Evolutionary conservation across 2,888 invertebrate species (phyloP).

Genomic region (Calephelis perditalis): DNA sequence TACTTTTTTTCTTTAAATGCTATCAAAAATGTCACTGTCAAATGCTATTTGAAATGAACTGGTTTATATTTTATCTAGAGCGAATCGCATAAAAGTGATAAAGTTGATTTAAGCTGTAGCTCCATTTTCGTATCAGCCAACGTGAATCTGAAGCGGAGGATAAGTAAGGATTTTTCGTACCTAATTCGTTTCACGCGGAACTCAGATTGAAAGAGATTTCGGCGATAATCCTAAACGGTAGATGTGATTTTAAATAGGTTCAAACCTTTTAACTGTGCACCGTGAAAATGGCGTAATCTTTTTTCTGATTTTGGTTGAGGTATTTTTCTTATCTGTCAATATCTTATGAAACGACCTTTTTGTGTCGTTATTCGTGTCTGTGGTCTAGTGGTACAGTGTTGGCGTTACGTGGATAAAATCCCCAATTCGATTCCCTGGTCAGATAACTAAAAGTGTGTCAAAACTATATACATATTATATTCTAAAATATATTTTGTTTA

Average conservation of each 20-base stretch:
- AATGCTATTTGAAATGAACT: background rate
- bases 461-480: no score
- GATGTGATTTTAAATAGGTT: constrained; percentile 23
- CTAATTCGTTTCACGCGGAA: constrained; percentile 23
- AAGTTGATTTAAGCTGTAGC: constrained; percentile 7
- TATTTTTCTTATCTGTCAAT: no score
- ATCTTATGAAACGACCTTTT: no score
- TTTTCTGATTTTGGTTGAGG: background rate
- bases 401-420: no score
- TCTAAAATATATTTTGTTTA: no score
- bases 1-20: no score
- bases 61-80: constrained; percentile 8
- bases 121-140: constrained; percentile 8
- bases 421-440: no score
- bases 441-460: no score
- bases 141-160: constrained; percentile 24
- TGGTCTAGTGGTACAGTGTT: no score
- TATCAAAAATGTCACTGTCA: background rate
- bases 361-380: no score
- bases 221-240: constrained; percentile 18
- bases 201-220: constrained; percentile 25
- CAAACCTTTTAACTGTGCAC: constrained; percentile 13
- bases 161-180: constrained; percentile 26
- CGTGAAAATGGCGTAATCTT: constrained; percentile 2
- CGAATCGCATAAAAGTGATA: constrained; percentile 8